phyloP scores from a whole-genome alignment of 2,113 vertebrate genomes.

The Perca fluviatilis region DNA sequence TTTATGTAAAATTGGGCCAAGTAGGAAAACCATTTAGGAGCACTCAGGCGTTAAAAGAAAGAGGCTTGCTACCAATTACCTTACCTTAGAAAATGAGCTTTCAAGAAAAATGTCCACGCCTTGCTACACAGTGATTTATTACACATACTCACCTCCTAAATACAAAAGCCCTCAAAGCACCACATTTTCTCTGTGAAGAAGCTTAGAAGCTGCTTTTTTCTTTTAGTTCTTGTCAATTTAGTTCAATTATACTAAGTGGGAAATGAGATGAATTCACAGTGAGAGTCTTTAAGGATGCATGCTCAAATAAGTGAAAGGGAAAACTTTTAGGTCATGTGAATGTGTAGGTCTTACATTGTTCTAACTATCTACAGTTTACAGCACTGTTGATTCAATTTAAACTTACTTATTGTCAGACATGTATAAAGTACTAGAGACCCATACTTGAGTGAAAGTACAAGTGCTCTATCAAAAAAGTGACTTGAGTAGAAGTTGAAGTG shows the following conservation, averaged over 20 bases:
- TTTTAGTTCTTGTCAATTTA: not conserved
- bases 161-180: slow-evolving; percentile 1
- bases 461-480: too few relatives aligned
- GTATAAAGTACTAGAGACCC: too few relatives aligned
- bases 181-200: not conserved
- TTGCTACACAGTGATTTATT: slow-evolving; percentile 17
- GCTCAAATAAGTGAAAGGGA: not conserved
- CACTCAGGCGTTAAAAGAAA: slow-evolving; percentile 43
- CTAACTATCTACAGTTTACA: too few relatives aligned
- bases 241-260: not conserved
- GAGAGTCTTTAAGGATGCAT: not conserved
- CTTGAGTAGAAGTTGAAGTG: too few relatives aligned
- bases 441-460: too few relatives aligned
- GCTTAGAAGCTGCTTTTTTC: not conserved
- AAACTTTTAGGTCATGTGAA: not conserved
- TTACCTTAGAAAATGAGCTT: slow-evolving; percentile 34
- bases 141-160: not conserved
- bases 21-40: slow-evolving; percentile 13
- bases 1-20: slow-evolving; percentile 1
- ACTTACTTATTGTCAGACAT: not conserved
- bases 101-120: not conserved
- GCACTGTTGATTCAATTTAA: not conserved
- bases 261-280: not conserved
- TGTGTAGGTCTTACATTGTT: not conserved
- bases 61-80: slow-evolving; percentile 49